A percentile compares a stretch with the other conserved stretches of the same genome.
These are phyloP conservation scores for Drosophila borborema DNA, from an alignment of 2,888 invertebrate genomes.

Conservation along the genomic window DNA sequence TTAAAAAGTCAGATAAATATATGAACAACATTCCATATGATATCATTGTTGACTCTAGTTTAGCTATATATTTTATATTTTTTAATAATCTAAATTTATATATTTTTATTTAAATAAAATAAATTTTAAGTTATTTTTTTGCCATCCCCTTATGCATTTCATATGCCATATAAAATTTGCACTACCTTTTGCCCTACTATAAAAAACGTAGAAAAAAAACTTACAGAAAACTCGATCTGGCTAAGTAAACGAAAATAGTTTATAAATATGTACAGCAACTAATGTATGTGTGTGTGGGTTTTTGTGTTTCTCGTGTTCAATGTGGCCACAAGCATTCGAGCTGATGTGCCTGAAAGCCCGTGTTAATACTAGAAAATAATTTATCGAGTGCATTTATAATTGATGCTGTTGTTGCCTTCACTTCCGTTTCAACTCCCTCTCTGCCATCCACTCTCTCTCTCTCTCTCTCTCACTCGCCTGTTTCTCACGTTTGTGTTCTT, in stretches of 20 bases:
- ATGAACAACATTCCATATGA: too few species aligned
- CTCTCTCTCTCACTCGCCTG: background rate
- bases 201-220: slow-evolving; percentile 32
- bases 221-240: slow-evolving; percentile 27
- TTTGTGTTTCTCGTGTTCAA: slow-evolving; percentile 16
- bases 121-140: background rate
- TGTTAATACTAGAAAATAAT: slow-evolving; percentile 72
- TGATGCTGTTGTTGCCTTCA: slow-evolving; percentile 56
- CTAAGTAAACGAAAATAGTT: slow-evolving; percentile 67
- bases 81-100: background rate
- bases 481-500: background rate
- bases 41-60: too few species aligned
- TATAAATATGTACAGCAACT: slow-evolving; percentile 45
- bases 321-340: slow-evolving; percentile 16
- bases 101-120: background rate
- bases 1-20: too few species aligned
- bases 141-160: background rate
- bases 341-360: slow-evolving; percentile 72
- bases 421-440: background rate
- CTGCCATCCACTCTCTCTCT: background rate
- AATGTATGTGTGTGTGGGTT: background rate
- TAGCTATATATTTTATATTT: too few species aligned
- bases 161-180: background rate
- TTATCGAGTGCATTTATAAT: slow-evolving; percentile 78
- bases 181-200: background rate